Base-by-base conservation (phyloP, 2,888 invertebrate genomes). In the Phorcus lineatus region DNA sequence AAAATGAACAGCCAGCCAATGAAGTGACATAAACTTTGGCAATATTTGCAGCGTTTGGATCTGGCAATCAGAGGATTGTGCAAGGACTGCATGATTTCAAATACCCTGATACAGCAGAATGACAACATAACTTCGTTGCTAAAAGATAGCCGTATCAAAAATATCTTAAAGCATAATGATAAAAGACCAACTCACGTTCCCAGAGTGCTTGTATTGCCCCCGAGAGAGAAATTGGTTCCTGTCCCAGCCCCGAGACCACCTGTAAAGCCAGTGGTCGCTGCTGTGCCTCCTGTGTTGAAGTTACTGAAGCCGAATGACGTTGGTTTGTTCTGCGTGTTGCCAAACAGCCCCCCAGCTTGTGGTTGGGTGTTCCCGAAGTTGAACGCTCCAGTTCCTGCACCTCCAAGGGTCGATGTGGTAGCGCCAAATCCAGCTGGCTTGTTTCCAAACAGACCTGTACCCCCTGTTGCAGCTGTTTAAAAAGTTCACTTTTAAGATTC, bases 101-200 rank as follows among this genome's bases (percentile, higher is more conserved):
- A n/a, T n/a, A n/a, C n/a, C n/a, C n/a, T n/a, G n/a, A n/a, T n/a
- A n/a, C n/a, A n/a, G n/a, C n/a, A n/a, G n/a, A n/a, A n/a, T n/a
- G n/a, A n/a, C n/a, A n/a, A n/a, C n/a, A n/a, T n/a, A n/a, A n/a
- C n/a, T n/a, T n/a, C n/a, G n/a, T n/a, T n/a, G n/a, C n/a, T n/a
- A n/a, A n/a, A n/a, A n/a, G n/a, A n/a, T n/a, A n/a, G n/a, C n/a
- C n/a, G n/a, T n/a, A n/a, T n/a, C n/a, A n/a, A n/a, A n/a, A n/a
- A n/a, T n/a, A n/a, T n/a, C n/a, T n/a, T n/a, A n/a, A n/a, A n/a
- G 4, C 36, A 36, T 36, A 36, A 36, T 7, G 7, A 2, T 4
- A 36, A 36, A 53, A 7, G n/a, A 2, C 36, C 9, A 28, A 85
- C 88, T 87, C 86, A 90, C 90, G 84, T 82, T 84, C 88, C 89